These are phyloP conservation scores for Acanthopagrus latus DNA, from an alignment of 2,797 vertebrate species.

Conservation along the genomic window DNA sequence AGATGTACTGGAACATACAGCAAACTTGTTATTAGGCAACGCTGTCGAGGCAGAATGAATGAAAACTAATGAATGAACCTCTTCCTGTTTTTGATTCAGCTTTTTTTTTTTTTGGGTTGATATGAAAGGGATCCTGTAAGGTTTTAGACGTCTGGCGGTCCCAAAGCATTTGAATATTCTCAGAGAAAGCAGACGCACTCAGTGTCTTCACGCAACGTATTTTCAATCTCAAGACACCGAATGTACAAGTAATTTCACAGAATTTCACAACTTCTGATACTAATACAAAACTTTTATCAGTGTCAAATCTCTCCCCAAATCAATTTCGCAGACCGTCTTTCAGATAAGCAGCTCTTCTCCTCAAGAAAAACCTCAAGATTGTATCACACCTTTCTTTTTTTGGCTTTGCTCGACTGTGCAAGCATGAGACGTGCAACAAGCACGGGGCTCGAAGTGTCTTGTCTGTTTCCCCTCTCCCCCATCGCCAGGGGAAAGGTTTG, in stretches of 20 bases:
- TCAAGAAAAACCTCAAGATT: conserved; percentile 36
- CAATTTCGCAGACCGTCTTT: not conserved
- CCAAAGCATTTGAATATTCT: not conserved
- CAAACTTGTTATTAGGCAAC: no score
- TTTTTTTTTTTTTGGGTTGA: not conserved
- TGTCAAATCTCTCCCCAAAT: conserved; percentile 41
- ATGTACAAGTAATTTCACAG: not conserved
- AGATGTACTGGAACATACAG: not conserved
- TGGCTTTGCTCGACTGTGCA: conserved; percentile 18
- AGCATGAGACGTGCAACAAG: conserved; percentile 50
- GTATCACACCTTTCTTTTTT: conserved; percentile 47
- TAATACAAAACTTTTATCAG: conserved; percentile 11
- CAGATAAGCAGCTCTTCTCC: not conserved
- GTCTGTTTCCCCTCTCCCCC: conserved; percentile 28
- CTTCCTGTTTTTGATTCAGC: not conserved
- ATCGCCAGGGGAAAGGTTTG: not conserved
- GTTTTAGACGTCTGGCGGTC: not conserved
- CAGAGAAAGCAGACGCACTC: not conserved
- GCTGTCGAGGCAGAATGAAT: not conserved
- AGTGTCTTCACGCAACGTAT: not conserved
- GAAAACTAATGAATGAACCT: conserved; percentile 16
- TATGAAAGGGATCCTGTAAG: not conserved
- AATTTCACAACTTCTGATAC: not conserved
- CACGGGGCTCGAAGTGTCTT: conserved; percentile 4
- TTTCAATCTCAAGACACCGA: not conserved